These are phyloP conservation scores for Stictonetta naevosa DNA, from an alignment of 2,113 vertebrate genomes.

Conservation along the genomic window DNA sequence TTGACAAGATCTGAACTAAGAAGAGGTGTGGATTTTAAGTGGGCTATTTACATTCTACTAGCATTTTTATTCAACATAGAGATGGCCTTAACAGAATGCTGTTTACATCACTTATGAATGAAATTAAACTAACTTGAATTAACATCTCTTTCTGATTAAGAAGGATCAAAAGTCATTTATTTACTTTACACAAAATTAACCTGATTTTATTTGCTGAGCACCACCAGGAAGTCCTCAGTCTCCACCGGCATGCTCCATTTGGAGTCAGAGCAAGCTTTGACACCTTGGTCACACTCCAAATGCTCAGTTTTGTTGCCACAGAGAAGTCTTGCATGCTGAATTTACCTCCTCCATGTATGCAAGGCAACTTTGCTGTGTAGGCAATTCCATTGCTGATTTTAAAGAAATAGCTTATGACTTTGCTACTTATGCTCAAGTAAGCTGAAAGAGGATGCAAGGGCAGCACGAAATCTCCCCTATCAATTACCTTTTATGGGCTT, in stretches of 20 bases:
- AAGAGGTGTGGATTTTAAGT: background rate
- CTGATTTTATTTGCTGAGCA: background rate
- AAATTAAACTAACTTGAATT: background rate
- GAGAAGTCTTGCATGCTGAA: background rate
- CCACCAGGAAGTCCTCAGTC: background rate
- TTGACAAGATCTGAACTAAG: background rate
- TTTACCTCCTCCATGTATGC: background rate
- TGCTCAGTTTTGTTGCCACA: background rate
- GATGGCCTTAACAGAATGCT: background rate
- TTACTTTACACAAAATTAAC: background rate
- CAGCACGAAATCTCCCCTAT: background rate
- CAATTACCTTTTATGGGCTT: conserved; percentile 37
- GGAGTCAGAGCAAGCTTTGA: background rate
- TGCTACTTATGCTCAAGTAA: conserved; percentile 4
- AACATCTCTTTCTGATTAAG: background rate
- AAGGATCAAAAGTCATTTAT: background rate
- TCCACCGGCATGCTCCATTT: background rate
- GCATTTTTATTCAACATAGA: background rate
- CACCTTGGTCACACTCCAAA: background rate
- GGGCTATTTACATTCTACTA: background rate
- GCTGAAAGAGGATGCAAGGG: background rate
- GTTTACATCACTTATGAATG: background rate
- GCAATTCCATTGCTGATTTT: conserved; percentile 17
- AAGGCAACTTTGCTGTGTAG: background rate
- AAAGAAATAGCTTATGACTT: conserved; percentile 24